phyloP scores from a whole-genome alignment of 35 echinoderm and acorn worm genomes.

The Ophioderma brevispina region DNA sequence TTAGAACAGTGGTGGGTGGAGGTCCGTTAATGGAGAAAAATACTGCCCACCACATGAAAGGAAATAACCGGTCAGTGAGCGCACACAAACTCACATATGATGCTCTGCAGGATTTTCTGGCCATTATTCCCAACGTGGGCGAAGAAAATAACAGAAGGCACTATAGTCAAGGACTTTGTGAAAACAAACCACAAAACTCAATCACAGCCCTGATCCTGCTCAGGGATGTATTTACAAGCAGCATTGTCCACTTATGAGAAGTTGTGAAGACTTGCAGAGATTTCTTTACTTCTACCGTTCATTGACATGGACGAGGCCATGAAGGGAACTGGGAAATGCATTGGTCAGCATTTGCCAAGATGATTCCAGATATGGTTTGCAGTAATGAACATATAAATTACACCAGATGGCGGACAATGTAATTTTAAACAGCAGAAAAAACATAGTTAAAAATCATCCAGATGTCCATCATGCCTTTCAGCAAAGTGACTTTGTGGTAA shows the following conservation, averaged over 20 bases:
- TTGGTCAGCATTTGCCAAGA: constrained; percentile 1
- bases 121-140: background rate
- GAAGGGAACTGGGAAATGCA: constrained; percentile 25
- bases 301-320: no score
- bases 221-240: background rate
- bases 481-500: background rate
- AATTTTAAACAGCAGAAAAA: background rate
- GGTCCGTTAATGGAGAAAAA: background rate
- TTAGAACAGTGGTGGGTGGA: background rate
- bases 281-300: constrained; percentile 3
- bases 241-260: background rate
- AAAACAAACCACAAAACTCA: background rate
- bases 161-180: background rate
- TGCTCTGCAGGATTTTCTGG: no score
- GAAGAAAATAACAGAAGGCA: no score
- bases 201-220: background rate
- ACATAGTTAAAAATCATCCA: no score
- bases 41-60: background rate
- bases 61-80: background rate
- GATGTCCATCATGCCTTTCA: constrained; percentile 10
- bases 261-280: background rate
- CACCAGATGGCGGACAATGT: background rate
- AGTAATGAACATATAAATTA: constrained; percentile 17
- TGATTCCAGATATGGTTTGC: constrained; percentile 37
- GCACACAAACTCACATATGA: constrained; percentile 20